phyloP scores from a whole-genome alignment of 2,888 invertebrate genomes.

The Dione juno region DNA sequence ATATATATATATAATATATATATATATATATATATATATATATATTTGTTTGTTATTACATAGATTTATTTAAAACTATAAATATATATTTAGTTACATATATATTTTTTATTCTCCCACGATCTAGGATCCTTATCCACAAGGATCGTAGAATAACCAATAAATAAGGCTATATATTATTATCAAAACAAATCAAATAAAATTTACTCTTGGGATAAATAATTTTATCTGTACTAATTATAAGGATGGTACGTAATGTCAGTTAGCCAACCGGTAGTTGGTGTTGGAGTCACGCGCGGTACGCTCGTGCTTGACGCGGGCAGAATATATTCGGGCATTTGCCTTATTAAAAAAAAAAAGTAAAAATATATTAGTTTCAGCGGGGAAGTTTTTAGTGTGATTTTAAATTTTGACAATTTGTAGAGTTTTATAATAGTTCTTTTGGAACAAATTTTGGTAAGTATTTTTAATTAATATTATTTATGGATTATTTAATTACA shows the following conservation, averaged over 20 bases:
- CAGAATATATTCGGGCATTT: constrained; percentile 8
- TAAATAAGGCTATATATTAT: background rate
- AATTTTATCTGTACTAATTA: constrained; percentile 10
- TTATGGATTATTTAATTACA: background rate
- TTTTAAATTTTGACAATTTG: too few species aligned
- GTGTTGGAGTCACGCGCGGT: constrained; percentile 13
- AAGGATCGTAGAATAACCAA: background rate
- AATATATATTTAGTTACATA: too few species aligned
- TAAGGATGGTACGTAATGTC: background rate
- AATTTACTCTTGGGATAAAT: background rate
- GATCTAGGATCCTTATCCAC: too few species aligned
- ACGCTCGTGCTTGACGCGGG: constrained; percentile 9
- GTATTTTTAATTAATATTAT: background rate
- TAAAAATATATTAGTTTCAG: background rate
- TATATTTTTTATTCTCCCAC: background rate
- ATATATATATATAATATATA: too few species aligned
- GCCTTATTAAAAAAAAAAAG: background rate
- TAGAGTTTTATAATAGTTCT: background rate
- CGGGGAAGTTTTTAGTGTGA: background rate
- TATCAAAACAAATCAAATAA: background rate
- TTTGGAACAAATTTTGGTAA: background rate
- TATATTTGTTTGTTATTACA: too few species aligned
- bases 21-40: too few species aligned
- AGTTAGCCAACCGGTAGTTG: constrained; percentile 4
- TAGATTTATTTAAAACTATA: too few species aligned